A percentile compares a stretch with the other conserved stretches of the same genome.
Conservation (phyloP, 2,113 vertebrate genomes). For the Silurus glanis region DNA sequence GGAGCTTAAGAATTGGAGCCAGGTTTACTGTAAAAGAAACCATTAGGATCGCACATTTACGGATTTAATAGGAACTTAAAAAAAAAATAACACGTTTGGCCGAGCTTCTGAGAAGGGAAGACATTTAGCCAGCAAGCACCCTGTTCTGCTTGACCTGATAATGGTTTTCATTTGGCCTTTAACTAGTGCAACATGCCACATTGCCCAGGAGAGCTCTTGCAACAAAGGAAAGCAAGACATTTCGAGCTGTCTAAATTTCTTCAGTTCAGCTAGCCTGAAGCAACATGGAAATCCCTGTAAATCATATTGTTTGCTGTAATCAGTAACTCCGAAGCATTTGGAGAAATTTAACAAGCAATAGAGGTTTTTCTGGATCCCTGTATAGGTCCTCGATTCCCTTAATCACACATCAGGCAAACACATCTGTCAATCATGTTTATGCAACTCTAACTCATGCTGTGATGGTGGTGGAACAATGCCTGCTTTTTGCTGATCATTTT, state of each 20-base stretch:
- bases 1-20: too few species aligned
- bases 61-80: not conserved
- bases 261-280: not conserved
- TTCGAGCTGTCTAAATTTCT: not conserved
- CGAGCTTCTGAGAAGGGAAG: not conserved
- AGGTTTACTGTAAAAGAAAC: not conserved
- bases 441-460: not conserved
- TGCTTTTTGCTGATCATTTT: not conserved
- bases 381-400: not conserved
- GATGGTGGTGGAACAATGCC: not conserved
- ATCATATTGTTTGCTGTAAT: not conserved
- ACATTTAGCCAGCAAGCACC: not conserved
- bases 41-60: not conserved
- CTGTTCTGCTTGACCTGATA: not conserved
- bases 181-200: not conserved
- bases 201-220: not conserved
- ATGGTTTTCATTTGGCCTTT: conserved; percentile 8
- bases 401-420: not conserved
- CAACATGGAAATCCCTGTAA: not conserved
- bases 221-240: not conserved
- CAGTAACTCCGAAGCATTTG: not conserved
- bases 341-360: not conserved
- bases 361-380: not conserved
- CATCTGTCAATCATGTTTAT: not conserved
- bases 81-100: conserved; percentile 1